phyloP scores from a whole-genome alignment of 2,113 vertebrate genomes.

The Brienomyrus brachyistius region DNA sequence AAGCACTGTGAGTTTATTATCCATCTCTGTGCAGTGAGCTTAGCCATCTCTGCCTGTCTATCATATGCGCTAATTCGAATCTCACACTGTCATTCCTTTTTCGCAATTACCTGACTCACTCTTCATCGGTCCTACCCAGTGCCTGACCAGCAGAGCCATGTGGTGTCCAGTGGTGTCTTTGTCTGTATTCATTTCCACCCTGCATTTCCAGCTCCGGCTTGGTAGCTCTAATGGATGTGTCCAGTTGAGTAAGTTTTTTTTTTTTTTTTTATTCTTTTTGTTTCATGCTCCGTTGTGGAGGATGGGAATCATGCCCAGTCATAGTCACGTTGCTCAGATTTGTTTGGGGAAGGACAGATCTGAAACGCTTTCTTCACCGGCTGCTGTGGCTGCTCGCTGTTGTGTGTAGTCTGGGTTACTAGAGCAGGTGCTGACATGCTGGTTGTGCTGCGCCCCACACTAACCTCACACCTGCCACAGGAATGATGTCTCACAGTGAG shows the following conservation, averaged over 20 bases:
- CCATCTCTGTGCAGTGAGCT: neutral
- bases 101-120: neutral
- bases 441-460: neutral
- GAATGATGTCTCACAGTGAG: neutral
- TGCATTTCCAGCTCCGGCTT: conserved; percentile 2
- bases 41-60: neutral
- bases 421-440: neutral
- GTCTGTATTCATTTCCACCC: neutral
- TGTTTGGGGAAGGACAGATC: neutral
- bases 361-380: neutral
- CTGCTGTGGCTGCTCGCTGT: neutral
- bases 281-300: neutral
- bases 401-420: neutral
- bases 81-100: neutral
- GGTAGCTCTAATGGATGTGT: conserved; percentile 11
- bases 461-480: neutral
- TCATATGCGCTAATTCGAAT: neutral
- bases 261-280: neutral
- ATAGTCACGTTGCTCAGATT: neutral
- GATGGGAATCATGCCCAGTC: neutral
- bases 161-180: conserved; percentile 2
- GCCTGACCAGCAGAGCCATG: neutral
- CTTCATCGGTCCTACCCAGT: neutral
- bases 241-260: conserved; percentile 1
- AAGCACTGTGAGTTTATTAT: neutral